Conservation (phyloP, 2,797 vertebrate species). For the Leucoraja ocellata region DNA sequence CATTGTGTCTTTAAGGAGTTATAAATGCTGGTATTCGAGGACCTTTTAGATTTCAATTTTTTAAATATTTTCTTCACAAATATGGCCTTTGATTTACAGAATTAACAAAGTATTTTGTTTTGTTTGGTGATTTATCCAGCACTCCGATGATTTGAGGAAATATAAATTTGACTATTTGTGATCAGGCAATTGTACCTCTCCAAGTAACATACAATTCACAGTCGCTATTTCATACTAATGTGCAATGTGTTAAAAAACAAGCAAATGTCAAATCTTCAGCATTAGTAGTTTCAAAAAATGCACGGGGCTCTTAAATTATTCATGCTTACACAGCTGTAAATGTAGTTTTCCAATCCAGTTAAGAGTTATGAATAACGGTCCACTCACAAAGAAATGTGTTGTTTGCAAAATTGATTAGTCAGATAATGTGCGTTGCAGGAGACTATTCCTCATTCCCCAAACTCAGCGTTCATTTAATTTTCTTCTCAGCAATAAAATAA, state of each 20-base stretch:
- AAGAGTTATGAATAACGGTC: background rate
- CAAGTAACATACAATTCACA: background rate
- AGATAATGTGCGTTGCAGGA: conserved; percentile 7
- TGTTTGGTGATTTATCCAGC: background rate
- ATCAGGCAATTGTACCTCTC: background rate
- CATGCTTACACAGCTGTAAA: background rate
- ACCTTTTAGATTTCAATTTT: background rate
- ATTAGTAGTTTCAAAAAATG: conserved; percentile 4
- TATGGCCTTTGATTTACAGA: background rate
- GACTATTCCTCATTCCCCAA: background rate
- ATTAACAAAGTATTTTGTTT: background rate
- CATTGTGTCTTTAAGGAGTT: background rate
- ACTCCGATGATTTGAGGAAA: background rate
- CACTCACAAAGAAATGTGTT: background rate
- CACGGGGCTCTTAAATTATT: background rate
- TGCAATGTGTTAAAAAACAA: background rate
- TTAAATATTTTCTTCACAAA: background rate
- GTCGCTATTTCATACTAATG: background rate
- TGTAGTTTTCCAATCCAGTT: background rate
- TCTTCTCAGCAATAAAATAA: conserved; percentile 8
- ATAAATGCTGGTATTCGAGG: background rate
- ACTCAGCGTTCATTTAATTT: conserved; percentile 7
- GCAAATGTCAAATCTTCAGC: background rate
- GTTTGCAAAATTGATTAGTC: conserved; percentile 21
- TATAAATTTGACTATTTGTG: background rate